Evolutionary conservation across 2,113 vertebrate genomes (phyloP), one percentile per base, ranked within the genome.

Genomic region (Passer montanus): DNA sequence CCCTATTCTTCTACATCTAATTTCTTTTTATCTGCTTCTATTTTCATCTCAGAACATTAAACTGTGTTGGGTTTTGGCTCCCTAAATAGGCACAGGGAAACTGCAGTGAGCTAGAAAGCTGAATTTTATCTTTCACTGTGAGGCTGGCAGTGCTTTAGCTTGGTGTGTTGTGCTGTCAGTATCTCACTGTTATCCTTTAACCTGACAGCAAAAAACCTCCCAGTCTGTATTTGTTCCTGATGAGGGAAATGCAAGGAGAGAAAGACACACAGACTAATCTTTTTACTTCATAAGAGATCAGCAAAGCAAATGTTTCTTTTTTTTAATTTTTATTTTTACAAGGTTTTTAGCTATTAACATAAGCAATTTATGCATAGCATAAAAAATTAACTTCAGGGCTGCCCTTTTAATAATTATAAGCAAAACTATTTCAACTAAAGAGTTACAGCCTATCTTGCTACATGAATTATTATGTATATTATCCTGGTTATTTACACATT

Each of bases 41-140:
- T 84, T 94, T 95, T 95, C 47, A 87, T 60, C 49, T 93, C 63
- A 76, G 89, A 93, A 87, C 66, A 64, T 78, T 84, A 44, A 91
- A 87, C 16, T 55, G 39, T 49, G 30, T 70, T 82, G 60, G 21
- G 50, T 50, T 94, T 83, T 62, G 87, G 50, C 59, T 95, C 74
- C 50, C 53, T 83, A 93, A 89, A 90, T 76, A 83, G 46, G 70
- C 66, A 69, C 62, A 83, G 41, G 43, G 53, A 91, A 86, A 90
- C 50, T 47, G 58, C 77, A 92, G 46, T 66, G 75, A 95, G 58
- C 56, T 83, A 73, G 63, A 90, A 93, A 79, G 58, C 70, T 58
- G 50, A 58, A 53, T 94, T 87, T 85, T 77, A 39, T 85, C 82
- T 89, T 69, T 58, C 10, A 5, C 27, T 69, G 62, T 33, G 35